Base-by-base conservation (phyloP, 1,140 invertebrate genomes). In the Adelges cooleyi region DNA sequence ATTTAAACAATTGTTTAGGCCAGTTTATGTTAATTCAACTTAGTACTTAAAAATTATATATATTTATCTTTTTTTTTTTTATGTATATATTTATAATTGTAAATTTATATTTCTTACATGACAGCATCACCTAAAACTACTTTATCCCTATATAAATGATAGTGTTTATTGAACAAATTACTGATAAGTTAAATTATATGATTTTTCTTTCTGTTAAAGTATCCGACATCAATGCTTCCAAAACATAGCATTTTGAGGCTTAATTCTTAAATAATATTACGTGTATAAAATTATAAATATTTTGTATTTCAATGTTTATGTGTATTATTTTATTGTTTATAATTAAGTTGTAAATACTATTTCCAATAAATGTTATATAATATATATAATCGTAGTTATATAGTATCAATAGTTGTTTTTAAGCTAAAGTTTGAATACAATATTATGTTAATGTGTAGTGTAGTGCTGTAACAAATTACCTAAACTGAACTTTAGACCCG, bases 341-440 rank as follows among this genome's bases (percentile, higher is more conserved):
- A 46, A 59, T 59, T 27, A 13, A 44, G 22, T 18, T 59, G 54
- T 59, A 59, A 59, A 59, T 59, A 59, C 13, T 46, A 2, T 42
- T 56, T 44, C 13, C n/a, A 46, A 27, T 46, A 59, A 44, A 59
- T 59, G 38, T 54, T 56, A 33, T 33, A 11, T 33, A n/a, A n/a
- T n/a, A n/a, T n/a, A n/a, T n/a, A n/a, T n/a, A n/a, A n/a, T n/a
- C n/a, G n/a, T n/a, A n/a, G n/a, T n/a, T n/a, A n/a, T n/a, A n/a
- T n/a, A n/a, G n/a, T n/a, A n/a, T n/a, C n/a, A n/a, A n/a, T n/a
- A n/a, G n/a, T n/a, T n/a, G n/a, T n/a, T n/a, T n/a, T n/a, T n/a
- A n/a, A n/a, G n/a, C n/a, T n/a, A n/a, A n/a, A n/a, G n/a, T n/a
- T n/a, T n/a, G n/a, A n/a, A n/a, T n/a, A n/a, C n/a, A n/a, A n/a